These are phyloP conservation scores for Hemicrepidius hirtus DNA, from an alignment of 2,888 invertebrate genomes.

Conservation along the genomic window DNA sequence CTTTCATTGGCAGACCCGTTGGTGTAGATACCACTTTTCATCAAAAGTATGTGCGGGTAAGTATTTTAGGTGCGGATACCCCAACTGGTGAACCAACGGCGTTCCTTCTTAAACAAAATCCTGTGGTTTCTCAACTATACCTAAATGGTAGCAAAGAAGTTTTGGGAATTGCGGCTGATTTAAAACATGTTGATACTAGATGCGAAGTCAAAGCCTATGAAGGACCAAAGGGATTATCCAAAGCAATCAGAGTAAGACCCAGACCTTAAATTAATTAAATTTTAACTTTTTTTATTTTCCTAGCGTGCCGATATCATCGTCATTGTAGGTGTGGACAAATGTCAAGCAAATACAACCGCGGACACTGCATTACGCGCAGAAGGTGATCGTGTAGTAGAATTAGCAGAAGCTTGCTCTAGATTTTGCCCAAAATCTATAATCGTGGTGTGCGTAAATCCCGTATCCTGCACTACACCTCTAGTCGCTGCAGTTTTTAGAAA, in stretches of 20 bases:
- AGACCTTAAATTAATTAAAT: neutral
- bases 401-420: slow-evolving; percentile 72
- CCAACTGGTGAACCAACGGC: slow-evolving; percentile 73
- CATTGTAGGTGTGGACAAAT: slow-evolving; percentile 60
- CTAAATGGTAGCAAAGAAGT: slow-evolving; percentile 64
- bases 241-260: slow-evolving; percentile 65
- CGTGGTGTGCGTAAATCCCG: slow-evolving; percentile 74
- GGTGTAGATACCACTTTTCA: slow-evolving; percentile 28
- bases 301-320: slow-evolving; percentile 68
- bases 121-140: slow-evolving; percentile 67
- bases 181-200: slow-evolving; percentile 67
- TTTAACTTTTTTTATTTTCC: neutral
- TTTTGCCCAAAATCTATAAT: slow-evolving; percentile 76
- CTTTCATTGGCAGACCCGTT: neutral
- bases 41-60: slow-evolving; percentile 60
- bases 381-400: slow-evolving; percentile 62
- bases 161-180: slow-evolving; percentile 64
- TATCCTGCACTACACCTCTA: slow-evolving; percentile 75
- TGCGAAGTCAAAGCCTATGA: slow-evolving; percentile 61
- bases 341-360: slow-evolving; percentile 53
- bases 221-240: slow-evolving; percentile 58
- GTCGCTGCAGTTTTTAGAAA: slow-evolving; percentile 72
- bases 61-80: slow-evolving; percentile 74
- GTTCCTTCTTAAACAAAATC: slow-evolving; percentile 75
- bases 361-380: slow-evolving; percentile 63